Evolutionary conservation across 2,113 vertebrate species (phyloP), one percentile per base, ranked within the genome.

Genomic region (Uria aalge): DNA sequence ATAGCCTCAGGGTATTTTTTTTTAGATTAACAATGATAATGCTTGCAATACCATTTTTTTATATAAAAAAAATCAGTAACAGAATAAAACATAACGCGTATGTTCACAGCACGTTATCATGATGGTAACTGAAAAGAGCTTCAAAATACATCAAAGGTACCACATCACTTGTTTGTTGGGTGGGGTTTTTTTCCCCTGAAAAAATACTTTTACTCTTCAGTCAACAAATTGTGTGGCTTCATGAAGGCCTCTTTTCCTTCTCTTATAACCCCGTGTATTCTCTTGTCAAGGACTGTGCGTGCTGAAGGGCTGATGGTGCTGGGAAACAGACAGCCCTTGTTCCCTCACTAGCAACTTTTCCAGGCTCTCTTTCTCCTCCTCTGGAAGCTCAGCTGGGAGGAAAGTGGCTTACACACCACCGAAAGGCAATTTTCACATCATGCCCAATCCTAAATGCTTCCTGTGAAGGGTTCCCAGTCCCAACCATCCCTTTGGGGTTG

Each of bases 121-220:
- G 87, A 97, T 97, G 96, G 95, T n/a, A 96, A 95, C 34, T 89
- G 52, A 89, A 94, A 91, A 97, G 97, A 97, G 92, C 91, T 97
- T 96, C 95, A 98, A 84, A 98, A 97, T 97, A 97, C 95, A 96
- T 95, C 43, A 82, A 92, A 92, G 47, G 63, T 85, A 95, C n/a
- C 55, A 78, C 68, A 97, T 93, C 88, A 90, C 78, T 84, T 64
- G 26, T 40, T 63, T 17, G 52, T 19, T 57, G 30, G 17, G 29
- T 56, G 55, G 38, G 62, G 12, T 21, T 82, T 92, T 85, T 96
- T 69, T 72, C 21, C 40, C 41, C 59, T 97, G 92, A 97, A 98
- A 98, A 98, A 98, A 97, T 97, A 98, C 74, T 93, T 97, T 81
- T 89, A 95, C 86, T 96, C 91, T 97, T 93, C 94, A 83, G 19